phyloP scores from a whole-genome alignment of 2,797 vertebrate species.

The Bradypodion ventrale region DNA sequence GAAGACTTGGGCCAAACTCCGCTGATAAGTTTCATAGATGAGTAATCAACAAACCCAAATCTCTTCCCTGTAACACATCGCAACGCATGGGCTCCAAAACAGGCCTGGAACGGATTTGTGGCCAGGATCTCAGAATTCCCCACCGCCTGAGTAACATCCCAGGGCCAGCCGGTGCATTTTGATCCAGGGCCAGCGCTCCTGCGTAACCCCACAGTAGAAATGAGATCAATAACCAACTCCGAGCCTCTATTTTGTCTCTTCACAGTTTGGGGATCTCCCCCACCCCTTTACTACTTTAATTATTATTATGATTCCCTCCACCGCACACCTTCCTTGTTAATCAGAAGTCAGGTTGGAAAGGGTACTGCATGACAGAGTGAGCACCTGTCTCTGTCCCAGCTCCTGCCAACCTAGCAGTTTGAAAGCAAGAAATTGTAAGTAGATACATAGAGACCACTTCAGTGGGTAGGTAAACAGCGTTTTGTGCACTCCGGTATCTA shows the following conservation, averaged over 20 bases:
- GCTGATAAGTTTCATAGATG: not conserved
- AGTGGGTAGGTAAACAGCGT: too few species aligned
- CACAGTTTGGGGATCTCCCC: constrained; percentile 15
- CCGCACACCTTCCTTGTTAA: constrained; percentile 50
- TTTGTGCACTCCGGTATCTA: too few species aligned
- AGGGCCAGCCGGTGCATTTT: constrained; percentile 49
- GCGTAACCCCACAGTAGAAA: constrained; percentile 55
- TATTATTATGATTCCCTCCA: constrained; percentile 34
- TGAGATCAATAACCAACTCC: constrained; percentile 66
- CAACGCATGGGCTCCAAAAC: constrained; percentile 26
- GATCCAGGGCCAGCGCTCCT: constrained; percentile 56
- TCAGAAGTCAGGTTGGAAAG: too few species aligned
- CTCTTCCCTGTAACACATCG: not conserved
- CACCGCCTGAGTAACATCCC: constrained; percentile 65
- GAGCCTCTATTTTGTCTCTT: constrained; percentile 29
- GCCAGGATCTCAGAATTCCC: constrained; percentile 31
- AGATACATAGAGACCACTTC: too few species aligned
- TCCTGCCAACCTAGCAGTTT: too few species aligned
- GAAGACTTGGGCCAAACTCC: not conserved
- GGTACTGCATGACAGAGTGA: too few species aligned
- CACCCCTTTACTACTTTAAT: constrained; percentile 51
- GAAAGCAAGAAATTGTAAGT: too few species aligned
- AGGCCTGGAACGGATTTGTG: constrained; percentile 57
- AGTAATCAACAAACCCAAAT: not conserved
- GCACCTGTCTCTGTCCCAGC: too few species aligned